Evolutionary conservation across 2,113 vertebrate genomes (phyloP).

Genomic region (Acanthochromis polyacanthus): DNA sequence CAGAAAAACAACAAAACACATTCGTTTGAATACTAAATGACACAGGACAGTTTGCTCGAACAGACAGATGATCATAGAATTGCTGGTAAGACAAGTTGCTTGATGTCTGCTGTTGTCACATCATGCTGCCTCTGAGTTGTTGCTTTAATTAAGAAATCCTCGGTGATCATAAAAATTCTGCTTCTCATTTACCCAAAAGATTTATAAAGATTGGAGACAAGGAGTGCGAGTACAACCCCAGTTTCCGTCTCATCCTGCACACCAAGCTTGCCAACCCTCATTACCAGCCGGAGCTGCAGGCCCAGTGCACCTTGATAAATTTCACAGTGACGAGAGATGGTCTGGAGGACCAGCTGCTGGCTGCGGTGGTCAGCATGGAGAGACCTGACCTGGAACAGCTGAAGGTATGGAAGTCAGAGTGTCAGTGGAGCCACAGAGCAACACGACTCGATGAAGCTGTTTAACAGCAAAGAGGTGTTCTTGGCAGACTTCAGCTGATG

Average conservation of each 20-base stretch:
- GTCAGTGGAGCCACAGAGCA: not conserved
- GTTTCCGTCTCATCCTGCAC: constrained; percentile 94
- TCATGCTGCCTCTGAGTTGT: not conserved
- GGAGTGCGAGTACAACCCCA: constrained; percentile 92
- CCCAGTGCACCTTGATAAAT: constrained; percentile 96
- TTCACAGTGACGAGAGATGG: constrained; percentile 94
- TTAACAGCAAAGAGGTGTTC: not conserved
- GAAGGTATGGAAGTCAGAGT: constrained; percentile 85
- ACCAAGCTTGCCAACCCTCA: constrained; percentile 96
- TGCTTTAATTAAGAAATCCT: not conserved
- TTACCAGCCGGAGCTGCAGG: constrained; percentile 96
- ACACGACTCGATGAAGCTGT: not conserved
- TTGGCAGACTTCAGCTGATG: constrained; percentile 8
- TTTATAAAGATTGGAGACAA: constrained; percentile 95
- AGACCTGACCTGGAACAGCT: constrained; percentile 94
- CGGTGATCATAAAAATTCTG: not conserved
- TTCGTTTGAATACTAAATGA: not conserved
- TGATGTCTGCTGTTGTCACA: not conserved
- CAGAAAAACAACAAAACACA: not conserved
- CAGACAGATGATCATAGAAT: not conserved
- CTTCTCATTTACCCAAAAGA: constrained; percentile 72
- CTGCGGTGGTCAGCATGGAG: constrained; percentile 92
- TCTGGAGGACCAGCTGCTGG: constrained; percentile 95
- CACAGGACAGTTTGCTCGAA: not conserved
- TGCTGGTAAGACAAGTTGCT: not conserved